Evolutionary conservation across 2,797 vertebrate genomes (phyloP).

Genomic region (Notolepis coatsorum): DNA sequence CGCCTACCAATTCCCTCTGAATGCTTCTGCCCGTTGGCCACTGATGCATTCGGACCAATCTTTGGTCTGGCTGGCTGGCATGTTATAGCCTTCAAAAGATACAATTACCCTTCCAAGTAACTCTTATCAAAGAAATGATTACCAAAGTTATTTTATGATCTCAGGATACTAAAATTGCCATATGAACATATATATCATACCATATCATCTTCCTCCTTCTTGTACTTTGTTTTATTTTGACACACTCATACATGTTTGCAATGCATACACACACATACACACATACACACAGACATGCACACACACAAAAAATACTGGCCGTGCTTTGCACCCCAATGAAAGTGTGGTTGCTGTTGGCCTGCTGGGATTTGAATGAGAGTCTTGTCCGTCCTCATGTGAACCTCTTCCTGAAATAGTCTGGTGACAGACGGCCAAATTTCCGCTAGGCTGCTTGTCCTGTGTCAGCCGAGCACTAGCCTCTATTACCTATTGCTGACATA

Average conservation of each 20-base stretch:
- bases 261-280: not conserved
- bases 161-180: not conserved
- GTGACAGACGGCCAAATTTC: conserved; percentile 73
- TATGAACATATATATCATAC: no score
- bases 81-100: not conserved
- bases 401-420: conserved; percentile 71
- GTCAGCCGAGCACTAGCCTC: conserved; percentile 54
- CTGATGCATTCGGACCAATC: not conserved
- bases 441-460: conserved; percentile 47
- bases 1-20: not conserved
- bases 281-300: conserved; percentile 31
- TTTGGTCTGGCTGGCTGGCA: not conserved
- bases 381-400: conserved; percentile 84
- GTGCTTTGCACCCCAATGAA: conserved; percentile 78
- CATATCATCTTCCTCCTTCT: no score
- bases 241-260: conserved; percentile 20
- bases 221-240: conserved; percentile 20
- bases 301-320: conserved; percentile 46
- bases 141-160: not conserved
- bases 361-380: conserved; percentile 71
- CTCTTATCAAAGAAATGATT: not conserved
- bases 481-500: conserved; percentile 70
- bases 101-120: not conserved
- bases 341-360: conserved; percentile 77
- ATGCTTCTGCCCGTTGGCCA: not conserved